Base-by-base conservation (phyloP, 30 jellyfish, hydroid and myxozoan species). In the Aurelia sp. region DNA sequence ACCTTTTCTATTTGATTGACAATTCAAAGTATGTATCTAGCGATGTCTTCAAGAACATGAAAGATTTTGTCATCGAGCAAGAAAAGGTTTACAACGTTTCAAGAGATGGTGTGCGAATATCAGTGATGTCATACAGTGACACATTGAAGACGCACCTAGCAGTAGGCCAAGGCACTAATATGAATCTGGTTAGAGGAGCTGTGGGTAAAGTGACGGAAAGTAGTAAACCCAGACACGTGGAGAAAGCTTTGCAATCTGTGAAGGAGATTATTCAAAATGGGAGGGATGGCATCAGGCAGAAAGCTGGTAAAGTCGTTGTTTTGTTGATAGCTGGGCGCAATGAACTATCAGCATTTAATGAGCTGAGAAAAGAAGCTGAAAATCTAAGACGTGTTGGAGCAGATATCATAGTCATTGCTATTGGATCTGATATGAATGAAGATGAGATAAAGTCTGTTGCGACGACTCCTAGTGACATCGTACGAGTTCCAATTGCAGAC, bases 251-350 rank as follows among this genome's bases (percentile, higher is more conserved):
- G 31, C 72, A 53, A 53, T 61, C 51, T 3, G 57, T 77, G 37
- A 55, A 48, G 18, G 37, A n/a, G 16, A 81, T 12, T 4, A 72
- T 67, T 16, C 1, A 7, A 10, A 44, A 50, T 20, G 23, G 21
- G 30, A n/a, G 53, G 6, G 73, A 31, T 31, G 90, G 87, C 16
- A 60, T 64, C 58, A 76, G 78, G 71, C 51, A 61, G 13, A 57
- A 62, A 37, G 83, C 73, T 17, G 85, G 75, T 20, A 85, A 85
- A 74, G 89, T 73, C 8, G 81, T 86, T 20, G 76, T 86, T 40
- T 13, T 67, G 17, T 17, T 69, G 41, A 60, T 62, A 10, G 89
- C 82, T 7, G 89, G 89, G 8, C 15, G 63, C 41, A 62, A 65
- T 66, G 81, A 50, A 8, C 52, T 20, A 20, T 47, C 70, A n/a